Evolutionary conservation across 2,888 invertebrate species (phyloP).

Genomic region (Drosophila picticornis): DNA sequence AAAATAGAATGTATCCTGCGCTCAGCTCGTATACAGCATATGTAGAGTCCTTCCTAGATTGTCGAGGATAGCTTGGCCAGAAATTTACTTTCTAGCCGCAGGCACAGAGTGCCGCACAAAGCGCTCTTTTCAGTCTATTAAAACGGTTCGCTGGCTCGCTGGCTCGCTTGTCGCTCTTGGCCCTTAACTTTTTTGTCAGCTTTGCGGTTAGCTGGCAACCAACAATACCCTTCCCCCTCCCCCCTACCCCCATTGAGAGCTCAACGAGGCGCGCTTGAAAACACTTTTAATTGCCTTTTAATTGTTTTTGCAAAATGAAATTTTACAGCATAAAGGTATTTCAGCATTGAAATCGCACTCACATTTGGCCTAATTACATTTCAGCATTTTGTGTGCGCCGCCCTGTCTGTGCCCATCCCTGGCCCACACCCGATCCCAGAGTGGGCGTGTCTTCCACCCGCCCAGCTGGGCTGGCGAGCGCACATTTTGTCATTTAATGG

Average conservation of each 20-base stretch:
- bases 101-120: conserved; percentile 44
- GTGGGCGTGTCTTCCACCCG: conserved; percentile 18
- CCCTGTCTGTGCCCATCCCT: conserved; percentile 4
- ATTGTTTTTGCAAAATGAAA: conserved; percentile 76
- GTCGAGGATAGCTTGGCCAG: conserved; percentile 11
- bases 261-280: conserved; percentile 53
- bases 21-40: conserved; percentile 42
- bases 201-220: conserved; percentile 34
- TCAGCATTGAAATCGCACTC: conserved; percentile 32
- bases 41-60: conserved; percentile 52
- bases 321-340: conserved; percentile 58
- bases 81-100: conserved; percentile 62
- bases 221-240: not conserved
- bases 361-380: conserved; percentile 79
- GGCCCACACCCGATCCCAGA: not conserved
- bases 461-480: conserved; percentile 33
- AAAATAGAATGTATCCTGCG: conserved; percentile 21
- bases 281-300: conserved; percentile 80
- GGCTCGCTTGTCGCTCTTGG: conserved; percentile 33
- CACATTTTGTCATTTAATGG: conserved; percentile 82
- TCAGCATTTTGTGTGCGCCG: conserved; percentile 46
- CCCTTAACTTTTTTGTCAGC: conserved; percentile 39
- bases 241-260: conserved; percentile 27
- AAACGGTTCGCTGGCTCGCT: conserved; percentile 66
- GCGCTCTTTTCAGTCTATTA: conserved; percentile 65